phyloP scores from a whole-genome alignment of 2,797 vertebrate genomes.

The Pipistrellus kuhlii region DNA sequence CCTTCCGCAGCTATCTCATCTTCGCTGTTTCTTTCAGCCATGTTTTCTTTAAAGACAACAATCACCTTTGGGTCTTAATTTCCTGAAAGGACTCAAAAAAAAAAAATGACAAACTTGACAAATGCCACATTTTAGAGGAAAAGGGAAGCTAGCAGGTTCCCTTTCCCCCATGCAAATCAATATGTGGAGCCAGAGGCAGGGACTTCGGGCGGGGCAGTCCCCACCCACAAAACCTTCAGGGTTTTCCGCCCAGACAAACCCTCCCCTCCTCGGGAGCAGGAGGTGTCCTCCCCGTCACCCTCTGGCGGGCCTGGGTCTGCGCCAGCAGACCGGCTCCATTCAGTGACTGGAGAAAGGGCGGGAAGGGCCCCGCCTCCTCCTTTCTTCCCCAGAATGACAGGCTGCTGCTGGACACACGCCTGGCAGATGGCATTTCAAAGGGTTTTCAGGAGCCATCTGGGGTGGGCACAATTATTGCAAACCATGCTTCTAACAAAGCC shows the following conservation, averaged over 20 bases:
- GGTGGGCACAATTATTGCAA: constrained; percentile 90
- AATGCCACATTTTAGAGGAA: constrained; percentile 26
- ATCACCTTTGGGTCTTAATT: constrained; percentile 48
- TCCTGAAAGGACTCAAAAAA: constrained; percentile 49
- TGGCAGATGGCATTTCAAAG: constrained; percentile 92
- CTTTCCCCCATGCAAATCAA: constrained; percentile 36
- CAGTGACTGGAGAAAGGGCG: constrained; percentile 75
- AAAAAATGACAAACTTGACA: constrained; percentile 34
- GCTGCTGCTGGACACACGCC: constrained; percentile 91
- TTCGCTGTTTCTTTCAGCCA: not conserved
- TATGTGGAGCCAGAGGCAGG: not conserved
- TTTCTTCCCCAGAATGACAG: constrained; percentile 88
- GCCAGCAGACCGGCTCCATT: constrained; percentile 78
- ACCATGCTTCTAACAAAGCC: constrained; percentile 88
- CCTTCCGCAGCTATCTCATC: not conserved
- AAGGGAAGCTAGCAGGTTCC: constrained; percentile 33
- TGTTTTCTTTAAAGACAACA: constrained; percentile 47
- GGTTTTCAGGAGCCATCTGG: constrained; percentile 91
- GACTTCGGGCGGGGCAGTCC: not conserved
- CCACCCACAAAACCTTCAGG: constrained; percentile 44
- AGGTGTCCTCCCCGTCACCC: constrained; percentile 80
- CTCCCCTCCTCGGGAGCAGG: constrained; percentile 70
- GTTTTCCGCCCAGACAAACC: constrained; percentile 70
- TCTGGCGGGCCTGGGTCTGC: constrained; percentile 78
- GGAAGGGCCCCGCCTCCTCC: constrained; percentile 82